Conservation (phyloP, 2,797 vertebrate species). For the Clamator glandarius region DNA sequence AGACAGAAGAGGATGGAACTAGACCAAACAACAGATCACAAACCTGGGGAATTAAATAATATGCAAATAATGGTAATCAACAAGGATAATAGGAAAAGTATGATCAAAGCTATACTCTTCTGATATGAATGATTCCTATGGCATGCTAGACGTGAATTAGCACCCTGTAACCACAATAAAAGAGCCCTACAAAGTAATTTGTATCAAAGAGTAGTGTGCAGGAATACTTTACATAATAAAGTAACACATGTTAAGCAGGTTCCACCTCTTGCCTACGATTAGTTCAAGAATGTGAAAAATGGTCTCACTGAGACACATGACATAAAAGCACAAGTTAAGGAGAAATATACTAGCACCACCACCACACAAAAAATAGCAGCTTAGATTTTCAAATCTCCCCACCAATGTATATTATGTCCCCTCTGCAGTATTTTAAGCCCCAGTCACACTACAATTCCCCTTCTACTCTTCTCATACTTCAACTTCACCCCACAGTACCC, state of each 20-base stretch:
- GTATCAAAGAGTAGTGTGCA: constrained; percentile 6
- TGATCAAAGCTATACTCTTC: constrained; percentile 67
- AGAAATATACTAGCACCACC: neutral
- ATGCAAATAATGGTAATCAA: constrained; percentile 69
- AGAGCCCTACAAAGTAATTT: constrained; percentile 38
- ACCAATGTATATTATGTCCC: neutral
- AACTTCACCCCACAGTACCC: neutral
- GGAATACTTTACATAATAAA: constrained; percentile 45
- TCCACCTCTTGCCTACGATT: constrained; percentile 18
- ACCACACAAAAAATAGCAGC: neutral
- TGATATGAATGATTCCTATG: constrained; percentile 38
- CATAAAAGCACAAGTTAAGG: constrained; percentile 66
- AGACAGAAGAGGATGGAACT: constrained; percentile 15
- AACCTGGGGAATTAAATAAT: constrained; percentile 46
- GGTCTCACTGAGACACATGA: constrained; percentile 3
- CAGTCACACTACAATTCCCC: neutral
- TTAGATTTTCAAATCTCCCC: neutral
- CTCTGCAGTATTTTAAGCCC: neutral
- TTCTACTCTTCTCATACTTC: neutral
- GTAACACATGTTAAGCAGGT: constrained; percentile 29
- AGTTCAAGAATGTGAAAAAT: constrained; percentile 29
- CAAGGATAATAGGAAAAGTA: constrained; percentile 56
- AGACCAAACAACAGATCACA: constrained; percentile 29
- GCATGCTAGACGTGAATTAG: constrained; percentile 53
- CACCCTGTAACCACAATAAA: constrained; percentile 44